Conservation (phyloP, 2,113 vertebrate species). For the Mobula birostris region DNA sequence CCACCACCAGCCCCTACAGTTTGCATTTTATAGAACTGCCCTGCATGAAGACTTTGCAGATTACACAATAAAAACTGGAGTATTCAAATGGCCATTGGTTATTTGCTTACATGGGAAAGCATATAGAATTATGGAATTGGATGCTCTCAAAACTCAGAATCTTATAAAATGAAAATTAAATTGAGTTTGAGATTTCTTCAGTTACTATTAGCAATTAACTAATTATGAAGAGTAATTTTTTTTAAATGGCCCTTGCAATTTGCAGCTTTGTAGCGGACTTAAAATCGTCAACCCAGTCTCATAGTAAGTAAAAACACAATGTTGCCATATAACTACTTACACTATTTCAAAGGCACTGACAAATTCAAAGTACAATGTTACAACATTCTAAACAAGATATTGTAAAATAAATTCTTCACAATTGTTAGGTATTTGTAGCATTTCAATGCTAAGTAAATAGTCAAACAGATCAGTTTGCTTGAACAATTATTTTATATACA, state of each 20-base stretch:
- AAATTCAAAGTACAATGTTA: not conserved
- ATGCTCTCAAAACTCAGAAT: not conserved
- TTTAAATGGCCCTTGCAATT: not conserved
- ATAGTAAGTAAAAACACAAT: not conserved
- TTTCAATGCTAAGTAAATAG: not conserved
- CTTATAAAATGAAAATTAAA: not conserved
- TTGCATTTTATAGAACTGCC: not conserved
- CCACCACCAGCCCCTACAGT: not conserved
- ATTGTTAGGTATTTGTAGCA: not conserved
- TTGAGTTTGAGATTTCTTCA: not conserved
- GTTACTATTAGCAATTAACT: not conserved
- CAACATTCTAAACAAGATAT: not conserved
- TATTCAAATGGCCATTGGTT: not conserved
- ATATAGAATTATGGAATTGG: not conserved
- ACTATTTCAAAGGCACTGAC: not conserved
- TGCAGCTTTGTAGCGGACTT: not conserved
- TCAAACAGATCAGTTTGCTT: not conserved
- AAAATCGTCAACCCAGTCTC: not conserved
- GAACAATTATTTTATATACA: not conserved
- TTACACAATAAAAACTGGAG: not conserved
- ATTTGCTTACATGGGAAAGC: not conserved
- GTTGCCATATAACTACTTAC: not conserved
- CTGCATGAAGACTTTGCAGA: not conserved
- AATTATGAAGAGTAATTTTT: not conserved
- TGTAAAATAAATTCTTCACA: not conserved